Percentiles rank a stretch among this genome's conserved stretches.
These are phyloP conservation scores for Elymnias hypermnestra DNA, from an alignment of 1,140 invertebrate genomes.

Conservation along the genomic window DNA sequence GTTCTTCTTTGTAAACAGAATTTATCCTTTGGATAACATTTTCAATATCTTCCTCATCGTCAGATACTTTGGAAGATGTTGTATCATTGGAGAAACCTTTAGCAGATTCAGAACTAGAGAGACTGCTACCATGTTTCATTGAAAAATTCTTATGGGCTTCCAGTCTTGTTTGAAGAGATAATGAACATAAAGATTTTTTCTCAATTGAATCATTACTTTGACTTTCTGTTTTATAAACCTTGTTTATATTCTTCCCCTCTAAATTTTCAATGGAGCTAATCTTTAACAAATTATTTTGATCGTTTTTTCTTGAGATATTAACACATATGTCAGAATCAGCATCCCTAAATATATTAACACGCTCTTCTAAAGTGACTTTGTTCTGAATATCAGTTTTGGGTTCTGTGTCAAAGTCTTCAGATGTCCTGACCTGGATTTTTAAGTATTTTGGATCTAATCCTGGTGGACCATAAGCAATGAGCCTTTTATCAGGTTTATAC, in stretches of 20 bases:
- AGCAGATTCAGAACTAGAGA: constrained; percentile 17
- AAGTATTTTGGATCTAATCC: constrained; percentile 19
- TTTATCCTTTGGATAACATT: constrained; percentile 19
- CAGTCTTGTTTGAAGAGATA: constrained; percentile 14
- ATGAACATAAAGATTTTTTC: constrained; percentile 5
- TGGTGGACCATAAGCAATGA: constrained; percentile 37
- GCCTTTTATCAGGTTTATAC: too few species aligned
- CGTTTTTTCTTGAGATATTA: constrained; percentile 30
- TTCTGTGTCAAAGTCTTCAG: not conserved
- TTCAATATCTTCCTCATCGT: constrained; percentile 13
- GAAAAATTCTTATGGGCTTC: constrained; percentile 1
- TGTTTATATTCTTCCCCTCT: not conserved
- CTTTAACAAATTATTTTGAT: constrained; percentile 15
- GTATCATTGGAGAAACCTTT: constrained; percentile 12
- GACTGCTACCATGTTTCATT: not conserved
- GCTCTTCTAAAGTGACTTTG: not conserved
- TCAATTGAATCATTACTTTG: constrained; percentile 1
- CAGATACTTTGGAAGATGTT: not conserved
- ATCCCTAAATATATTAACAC: constrained; percentile 1
- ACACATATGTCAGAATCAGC: constrained; percentile 31
- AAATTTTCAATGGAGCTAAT: not conserved
- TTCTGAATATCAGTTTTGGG: not conserved
- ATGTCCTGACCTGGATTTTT: not conserved
- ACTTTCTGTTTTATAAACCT: not conserved
- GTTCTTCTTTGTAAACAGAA: constrained; percentile 7